phyloP scores from a whole-genome alignment of 1,140 invertebrate genomes.

The Atta colombica region DNA sequence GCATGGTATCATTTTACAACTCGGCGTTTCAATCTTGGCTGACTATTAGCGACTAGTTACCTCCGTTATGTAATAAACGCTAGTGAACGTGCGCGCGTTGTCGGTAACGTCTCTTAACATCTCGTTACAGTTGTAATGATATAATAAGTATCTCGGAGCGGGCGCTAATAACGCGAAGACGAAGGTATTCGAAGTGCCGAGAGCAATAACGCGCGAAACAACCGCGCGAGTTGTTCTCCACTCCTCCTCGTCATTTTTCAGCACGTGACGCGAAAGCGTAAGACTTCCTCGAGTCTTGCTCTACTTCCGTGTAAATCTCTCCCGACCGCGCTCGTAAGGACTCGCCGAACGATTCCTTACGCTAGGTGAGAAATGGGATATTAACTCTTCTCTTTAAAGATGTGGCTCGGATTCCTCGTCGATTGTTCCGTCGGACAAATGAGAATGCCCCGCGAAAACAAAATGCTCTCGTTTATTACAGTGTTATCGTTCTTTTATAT shows the following conservation, averaged over 20 bases:
- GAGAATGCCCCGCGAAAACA: not conserved
- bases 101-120: constrained; percentile 51
- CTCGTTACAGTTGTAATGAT: constrained; percentile 59
- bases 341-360: constrained; percentile 35
- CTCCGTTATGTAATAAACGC: constrained; percentile 43
- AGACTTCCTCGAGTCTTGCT: constrained; percentile 30
- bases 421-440: constrained; percentile 27
- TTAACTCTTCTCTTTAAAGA: constrained; percentile 2
- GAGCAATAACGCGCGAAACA: constrained; percentile 48
- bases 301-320: constrained; percentile 54
- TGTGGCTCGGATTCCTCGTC: not conserved
- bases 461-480: constrained; percentile 1
- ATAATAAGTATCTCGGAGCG: constrained; percentile 58
- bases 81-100: not conserved
- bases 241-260: constrained; percentile 40
- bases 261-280: constrained; percentile 20
- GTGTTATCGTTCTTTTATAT: not conserved
- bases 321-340: constrained; percentile 27
- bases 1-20: constrained; percentile 29
- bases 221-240: not conserved
- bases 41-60: constrained; percentile 35
- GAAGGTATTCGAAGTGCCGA: constrained; percentile 32
- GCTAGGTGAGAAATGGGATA: constrained; percentile 36
- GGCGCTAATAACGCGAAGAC: constrained; percentile 49
- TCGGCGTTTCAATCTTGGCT: constrained; percentile 38